A percentile compares a stretch with the other conserved stretches of the same genome.
phyloP scores from a whole-genome alignment of 2,888 invertebrate species.

The Amphipyra berbera region DNA sequence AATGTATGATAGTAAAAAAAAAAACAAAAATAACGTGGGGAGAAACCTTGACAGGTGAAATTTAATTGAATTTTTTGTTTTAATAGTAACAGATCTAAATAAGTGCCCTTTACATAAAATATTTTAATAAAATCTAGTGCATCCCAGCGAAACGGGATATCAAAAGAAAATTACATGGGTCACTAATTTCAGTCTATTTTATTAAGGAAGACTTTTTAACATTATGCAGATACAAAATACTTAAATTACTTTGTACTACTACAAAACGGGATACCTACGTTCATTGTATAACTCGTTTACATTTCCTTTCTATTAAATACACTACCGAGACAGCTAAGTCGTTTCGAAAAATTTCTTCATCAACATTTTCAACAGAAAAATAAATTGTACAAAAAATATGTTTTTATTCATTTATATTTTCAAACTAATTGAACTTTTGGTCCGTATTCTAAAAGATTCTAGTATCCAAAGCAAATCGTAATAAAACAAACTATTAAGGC shows the following conservation, averaged over 20 bases:
- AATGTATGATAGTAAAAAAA: background rate
- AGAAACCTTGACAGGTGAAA: constrained; percentile 15
- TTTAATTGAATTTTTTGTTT: background rate
- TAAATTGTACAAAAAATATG: constrained; percentile 87
- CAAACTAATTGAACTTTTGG: constrained; percentile 81
- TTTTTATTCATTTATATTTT: constrained; percentile 71
- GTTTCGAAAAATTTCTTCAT: constrained; percentile 65
- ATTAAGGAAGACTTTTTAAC: constrained; percentile 81
- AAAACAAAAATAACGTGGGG: constrained; percentile 4
- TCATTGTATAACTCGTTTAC: constrained; percentile 69
- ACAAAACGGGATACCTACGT: constrained; percentile 75
- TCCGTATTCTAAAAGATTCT: constrained; percentile 80
- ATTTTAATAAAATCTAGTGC: constrained; percentile 82
- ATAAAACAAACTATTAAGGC: constrained; percentile 81
- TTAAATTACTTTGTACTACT: constrained; percentile 85
- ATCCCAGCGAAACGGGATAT: constrained; percentile 84
- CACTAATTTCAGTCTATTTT: constrained; percentile 84
- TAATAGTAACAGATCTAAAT: constrained; percentile 70
- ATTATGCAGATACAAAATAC: constrained; percentile 77
- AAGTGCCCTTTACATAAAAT: constrained; percentile 80
- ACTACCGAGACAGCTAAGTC: constrained; percentile 71
- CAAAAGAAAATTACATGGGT: constrained; percentile 67
- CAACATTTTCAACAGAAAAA: constrained; percentile 76
- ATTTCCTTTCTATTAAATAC: constrained; percentile 74
- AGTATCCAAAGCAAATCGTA: constrained; percentile 60